These are phyloP conservation scores for Beroe forskalii DNA, from an alignment of 37 sponge, comb jelly and placozoan species.

Conservation along the genomic window DNA sequence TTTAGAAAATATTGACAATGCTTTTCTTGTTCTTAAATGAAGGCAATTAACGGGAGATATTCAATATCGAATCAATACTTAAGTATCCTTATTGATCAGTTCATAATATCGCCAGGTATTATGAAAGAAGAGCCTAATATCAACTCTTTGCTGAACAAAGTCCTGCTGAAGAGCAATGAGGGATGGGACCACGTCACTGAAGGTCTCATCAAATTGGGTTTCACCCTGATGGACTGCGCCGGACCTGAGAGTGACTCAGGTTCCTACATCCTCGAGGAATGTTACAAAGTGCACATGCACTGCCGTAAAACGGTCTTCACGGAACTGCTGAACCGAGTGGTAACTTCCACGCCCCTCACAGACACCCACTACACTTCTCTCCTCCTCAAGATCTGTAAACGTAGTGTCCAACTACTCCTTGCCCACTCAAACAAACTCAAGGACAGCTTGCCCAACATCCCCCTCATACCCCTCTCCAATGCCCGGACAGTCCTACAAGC, in stretches of 20 bases:
- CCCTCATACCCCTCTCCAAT: conserved; percentile 9
- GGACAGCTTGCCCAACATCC: conserved; percentile 42
- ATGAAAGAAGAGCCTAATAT: not conserved
- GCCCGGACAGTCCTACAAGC: conserved; percentile 13
- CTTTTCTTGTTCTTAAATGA: too few relatives aligned
- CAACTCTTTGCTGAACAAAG: not conserved
- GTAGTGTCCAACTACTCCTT: conserved; percentile 41
- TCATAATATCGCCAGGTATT: too few relatives aligned
- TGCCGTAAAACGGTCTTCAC: conserved; percentile 9
- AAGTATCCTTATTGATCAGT: too few relatives aligned
- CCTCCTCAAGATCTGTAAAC: not conserved
- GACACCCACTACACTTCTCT: not conserved
- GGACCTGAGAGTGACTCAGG: not conserved
- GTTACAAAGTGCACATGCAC: conserved; percentile 50
- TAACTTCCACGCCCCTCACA: conserved; percentile 30
- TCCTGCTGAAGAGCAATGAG: conserved; percentile 1
- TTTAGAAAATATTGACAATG: too few relatives aligned
- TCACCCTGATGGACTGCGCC: not conserved
- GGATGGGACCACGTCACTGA: conserved; percentile 60
- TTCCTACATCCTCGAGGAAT: conserved; percentile 17
- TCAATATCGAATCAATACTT: too few relatives aligned
- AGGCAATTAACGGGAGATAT: too few relatives aligned
- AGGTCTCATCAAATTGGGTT: conserved; percentile 45
- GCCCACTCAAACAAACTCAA: conserved; percentile 24
- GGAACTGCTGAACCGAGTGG: conserved; percentile 16